phyloP scores from a whole-genome alignment of 2,113 vertebrate species.

The Osmerus eperlanus region DNA sequence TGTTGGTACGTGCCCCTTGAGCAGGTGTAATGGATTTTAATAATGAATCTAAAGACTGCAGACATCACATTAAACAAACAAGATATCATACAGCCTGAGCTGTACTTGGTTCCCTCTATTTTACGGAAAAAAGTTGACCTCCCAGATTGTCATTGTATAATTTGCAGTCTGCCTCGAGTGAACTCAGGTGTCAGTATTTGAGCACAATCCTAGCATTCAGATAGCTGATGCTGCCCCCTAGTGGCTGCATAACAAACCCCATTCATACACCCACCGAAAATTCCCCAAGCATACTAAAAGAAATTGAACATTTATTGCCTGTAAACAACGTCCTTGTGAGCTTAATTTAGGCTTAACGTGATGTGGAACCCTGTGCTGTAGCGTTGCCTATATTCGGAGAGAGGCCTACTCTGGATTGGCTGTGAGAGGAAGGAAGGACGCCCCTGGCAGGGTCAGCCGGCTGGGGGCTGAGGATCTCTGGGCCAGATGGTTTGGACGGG shows the following conservation, averaged over 20 bases:
- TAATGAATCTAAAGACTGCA: no score
- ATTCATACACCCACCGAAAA: neutral
- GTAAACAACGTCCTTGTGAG: neutral
- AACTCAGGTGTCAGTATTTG: neutral
- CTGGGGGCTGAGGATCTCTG: neutral
- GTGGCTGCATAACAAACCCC: neutral
- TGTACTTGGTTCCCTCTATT: no score
- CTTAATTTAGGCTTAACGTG: neutral
- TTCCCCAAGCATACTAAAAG: neutral
- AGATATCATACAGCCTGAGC: no score
- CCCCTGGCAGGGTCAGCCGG: neutral
- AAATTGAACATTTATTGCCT: neutral
- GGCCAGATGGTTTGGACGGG: neutral
- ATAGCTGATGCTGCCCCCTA: conserved; percentile 8
- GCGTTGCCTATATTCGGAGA: neutral
- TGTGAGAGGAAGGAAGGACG: neutral
- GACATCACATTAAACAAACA: no score
- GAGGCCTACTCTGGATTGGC: neutral
- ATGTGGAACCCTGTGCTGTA: neutral
- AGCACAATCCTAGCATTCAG: neutral
- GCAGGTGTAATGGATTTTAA: no score
- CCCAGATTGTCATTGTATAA: no score
- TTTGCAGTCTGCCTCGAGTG: no score
- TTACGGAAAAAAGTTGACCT: no score
- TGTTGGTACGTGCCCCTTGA: no score